Base-by-base conservation (phyloP, 2,797 vertebrate species). In the Enteromius argenteus region DNA sequence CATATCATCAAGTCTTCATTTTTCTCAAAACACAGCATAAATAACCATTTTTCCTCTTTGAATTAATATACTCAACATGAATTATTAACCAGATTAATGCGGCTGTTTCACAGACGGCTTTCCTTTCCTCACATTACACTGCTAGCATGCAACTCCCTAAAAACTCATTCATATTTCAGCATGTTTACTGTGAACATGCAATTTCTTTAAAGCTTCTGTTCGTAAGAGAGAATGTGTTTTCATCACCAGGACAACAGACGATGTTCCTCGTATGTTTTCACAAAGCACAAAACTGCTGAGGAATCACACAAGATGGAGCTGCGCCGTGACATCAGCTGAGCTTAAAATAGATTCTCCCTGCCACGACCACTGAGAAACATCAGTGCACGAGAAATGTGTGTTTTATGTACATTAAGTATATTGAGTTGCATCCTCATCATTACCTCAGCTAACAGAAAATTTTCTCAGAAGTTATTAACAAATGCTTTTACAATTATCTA, bases 281-380 rank as follows among this genome's bases (percentile, higher is more conserved):
- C 79, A 14, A 66, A 80, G 76, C 42, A 46, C 4, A 49, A 86
- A 88, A 85, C 74, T 84, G 83, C 86, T 85, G 88, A 86, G 69
- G 80, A 58, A 42, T 42, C 68, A 60, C 27, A 5, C 27, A 30
- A 74, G 60, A 87, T 23, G 19, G 35, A 77, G 58, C 58, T 15
- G 35, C 56, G 80, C 56, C n/a, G 0, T n/a, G 10, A 58, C 67
- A 86, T 49, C 53, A 81, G 60, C 72, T 44, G 44, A 66, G 67
- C 51, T 88, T 87, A 77, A 87, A 80, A 88, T 81, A 85, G 75
- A 79, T 8, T 46, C 27, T 67, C 39, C 39, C 67, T 19, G 49
- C 30, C 19, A 53, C 19, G 13, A 19, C 32, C 75, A 17, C 68
- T 30, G 35, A 46, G 73, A 39, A 42, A 78, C 75, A 73, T 13